Conservation (phyloP, 2,888 invertebrate genomes). For the Eristalis intricaria region DNA sequence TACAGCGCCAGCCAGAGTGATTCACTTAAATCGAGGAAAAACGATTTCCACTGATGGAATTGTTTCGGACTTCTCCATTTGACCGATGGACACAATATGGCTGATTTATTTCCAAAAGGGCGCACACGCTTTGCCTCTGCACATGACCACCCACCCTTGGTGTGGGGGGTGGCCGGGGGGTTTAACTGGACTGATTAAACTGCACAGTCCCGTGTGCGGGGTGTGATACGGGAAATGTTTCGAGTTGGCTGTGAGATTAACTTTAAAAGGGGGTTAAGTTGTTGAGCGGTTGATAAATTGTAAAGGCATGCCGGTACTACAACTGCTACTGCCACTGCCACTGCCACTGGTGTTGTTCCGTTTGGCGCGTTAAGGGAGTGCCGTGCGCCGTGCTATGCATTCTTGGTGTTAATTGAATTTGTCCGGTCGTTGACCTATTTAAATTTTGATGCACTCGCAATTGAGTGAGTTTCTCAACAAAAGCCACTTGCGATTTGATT, state of each 20-base stretch:
- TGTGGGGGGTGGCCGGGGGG: not conserved
- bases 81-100: conserved; percentile 48
- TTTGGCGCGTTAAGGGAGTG: no score
- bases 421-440: not conserved
- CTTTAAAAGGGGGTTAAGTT: conserved; percentile 6
- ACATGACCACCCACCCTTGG: not conserved
- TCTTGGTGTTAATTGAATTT: conserved; percentile 1
- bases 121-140: not conserved
- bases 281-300: not conserved
- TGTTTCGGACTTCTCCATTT: conserved; percentile 20
- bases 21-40: conserved; percentile 40
- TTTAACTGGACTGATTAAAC: conserved; percentile 6
- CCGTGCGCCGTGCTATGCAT: not conserved
- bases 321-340: no score
- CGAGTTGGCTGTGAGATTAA: not conserved
- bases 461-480: not conserved
- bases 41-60: conserved; percentile 44
- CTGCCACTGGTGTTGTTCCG: no score
- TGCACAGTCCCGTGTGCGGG: not conserved
- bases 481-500: not conserved
- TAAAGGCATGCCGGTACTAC: not conserved
- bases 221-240: not conserved
- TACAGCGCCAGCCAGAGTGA: conserved; percentile 8
- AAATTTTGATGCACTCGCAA: not conserved
- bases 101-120: conserved; percentile 32